These are phyloP conservation scores for Leptocoma aspasia DNA, from an alignment of 2,113 vertebrate species.

Conservation along the genomic window DNA sequence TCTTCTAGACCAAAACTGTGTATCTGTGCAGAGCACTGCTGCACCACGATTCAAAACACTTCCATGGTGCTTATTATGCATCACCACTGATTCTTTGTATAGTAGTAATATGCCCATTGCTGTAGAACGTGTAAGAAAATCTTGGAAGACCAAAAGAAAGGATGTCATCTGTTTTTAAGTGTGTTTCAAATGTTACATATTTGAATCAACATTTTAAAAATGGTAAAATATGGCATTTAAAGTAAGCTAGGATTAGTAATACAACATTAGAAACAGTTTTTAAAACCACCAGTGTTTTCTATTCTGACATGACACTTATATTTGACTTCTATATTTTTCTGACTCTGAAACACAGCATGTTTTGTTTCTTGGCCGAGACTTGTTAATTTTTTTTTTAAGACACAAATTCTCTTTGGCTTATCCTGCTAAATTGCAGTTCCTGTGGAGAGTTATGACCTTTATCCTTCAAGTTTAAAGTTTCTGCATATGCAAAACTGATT, in stretches of 20 bases:
- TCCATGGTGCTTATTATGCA: rapidly evolving
- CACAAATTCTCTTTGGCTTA: neutral
- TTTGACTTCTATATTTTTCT: neutral
- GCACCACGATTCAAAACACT: neutral
- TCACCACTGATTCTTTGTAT: neutral
- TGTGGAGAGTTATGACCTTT: neutral
- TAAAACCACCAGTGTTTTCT: neutral
- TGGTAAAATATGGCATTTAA: neutral
- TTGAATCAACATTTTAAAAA: neutral
- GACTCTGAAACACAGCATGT: neutral
- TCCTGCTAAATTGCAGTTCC: neutral
- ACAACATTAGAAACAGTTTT: neutral
- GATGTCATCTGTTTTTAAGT: neutral
- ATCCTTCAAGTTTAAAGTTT: neutral
- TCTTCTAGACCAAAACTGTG: neutral
- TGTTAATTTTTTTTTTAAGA: neutral
- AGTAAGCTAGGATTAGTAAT: neutral
- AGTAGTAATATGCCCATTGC: neutral
- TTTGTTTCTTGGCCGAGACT: neutral
- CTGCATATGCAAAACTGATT: neutral
- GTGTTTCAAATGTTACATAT: neutral
- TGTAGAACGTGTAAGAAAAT: neutral
- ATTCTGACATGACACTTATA: neutral
- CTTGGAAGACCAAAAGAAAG: neutral
- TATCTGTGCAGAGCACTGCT: neutral